A percentile compares a stretch with the other conserved stretches of the same genome.
Evolutionary conservation across 1,140 invertebrate species (phyloP).

Genomic region (Aethina tumida): DNA sequence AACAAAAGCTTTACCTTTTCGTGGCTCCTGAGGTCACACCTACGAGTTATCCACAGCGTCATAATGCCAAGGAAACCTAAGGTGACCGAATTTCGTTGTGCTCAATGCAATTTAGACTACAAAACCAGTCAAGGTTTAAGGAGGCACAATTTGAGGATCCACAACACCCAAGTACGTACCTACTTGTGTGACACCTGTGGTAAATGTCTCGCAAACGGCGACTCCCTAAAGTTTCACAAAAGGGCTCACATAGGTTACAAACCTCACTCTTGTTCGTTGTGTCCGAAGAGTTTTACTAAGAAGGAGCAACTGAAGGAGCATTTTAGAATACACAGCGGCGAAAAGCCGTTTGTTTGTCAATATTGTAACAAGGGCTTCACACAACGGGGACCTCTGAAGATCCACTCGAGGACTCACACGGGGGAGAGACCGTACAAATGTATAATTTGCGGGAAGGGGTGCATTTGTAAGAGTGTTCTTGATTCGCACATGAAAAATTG

Average conservation of each 20-base stretch:
- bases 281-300: conserved; percentile 48
- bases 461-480: conserved; percentile 48
- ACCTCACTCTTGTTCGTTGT: conserved; percentile 59
- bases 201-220: conserved; percentile 61
- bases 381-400: conserved; percentile 52
- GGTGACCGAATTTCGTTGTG: conserved; percentile 19
- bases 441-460: conserved; percentile 42
- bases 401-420: conserved; percentile 53
- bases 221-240: conserved; percentile 64
- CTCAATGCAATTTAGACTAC: conserved; percentile 24
- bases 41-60: conserved; percentile 21
- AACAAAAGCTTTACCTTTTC: conserved; percentile 38
- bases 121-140: conserved; percentile 25
- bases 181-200: conserved; percentile 58
- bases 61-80: conserved; percentile 17
- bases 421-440: conserved; percentile 36
- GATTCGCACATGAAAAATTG: conserved; percentile 46
- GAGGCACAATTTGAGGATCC: conserved; percentile 25
- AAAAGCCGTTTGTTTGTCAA: conserved; percentile 30
- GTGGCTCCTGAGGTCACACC: conserved; percentile 28
- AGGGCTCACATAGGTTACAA: conserved; percentile 64
- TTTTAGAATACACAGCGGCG: conserved; percentile 38
- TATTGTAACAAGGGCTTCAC: conserved; percentile 51
- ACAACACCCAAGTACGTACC: conserved; percentile 18
- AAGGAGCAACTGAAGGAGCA: conserved; percentile 37